Conservation (phyloP, 2,888 invertebrate species). For the Nymphalis polychloros region DNA sequence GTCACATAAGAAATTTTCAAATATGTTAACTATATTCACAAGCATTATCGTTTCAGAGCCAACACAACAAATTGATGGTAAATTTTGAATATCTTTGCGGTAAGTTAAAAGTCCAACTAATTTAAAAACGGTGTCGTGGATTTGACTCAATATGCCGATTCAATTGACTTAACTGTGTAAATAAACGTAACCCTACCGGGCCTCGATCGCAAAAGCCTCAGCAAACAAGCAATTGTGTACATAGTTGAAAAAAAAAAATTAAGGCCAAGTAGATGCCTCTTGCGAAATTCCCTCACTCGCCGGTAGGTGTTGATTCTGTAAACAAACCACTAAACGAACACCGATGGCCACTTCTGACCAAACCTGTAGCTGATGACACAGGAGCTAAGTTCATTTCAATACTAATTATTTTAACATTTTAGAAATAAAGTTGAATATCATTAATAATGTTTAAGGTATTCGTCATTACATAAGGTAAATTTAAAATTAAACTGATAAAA, state of each 20-base stretch:
- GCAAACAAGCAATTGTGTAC: conserved; percentile 63
- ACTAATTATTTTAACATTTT: no score
- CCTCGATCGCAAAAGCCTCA: conserved; percentile 70
- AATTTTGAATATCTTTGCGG: conserved; percentile 25
- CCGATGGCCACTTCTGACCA: conserved; percentile 68
- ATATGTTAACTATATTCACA: neutral
- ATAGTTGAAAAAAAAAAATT: conserved; percentile 61
- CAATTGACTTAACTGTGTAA: conserved; percentile 63
- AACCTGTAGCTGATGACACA: conserved; percentile 62
- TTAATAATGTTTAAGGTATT: no score
- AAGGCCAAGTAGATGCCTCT: conserved; percentile 64
- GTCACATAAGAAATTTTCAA: neutral
- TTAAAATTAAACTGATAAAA: conserved; percentile 18
- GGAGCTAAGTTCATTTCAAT: conserved; percentile 47
- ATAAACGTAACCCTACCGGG: conserved; percentile 69
- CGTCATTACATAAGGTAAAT: no score
- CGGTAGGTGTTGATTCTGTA: conserved; percentile 73
- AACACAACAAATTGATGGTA: conserved; percentile 1
- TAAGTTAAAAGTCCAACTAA: conserved; percentile 37
- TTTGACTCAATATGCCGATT: conserved; percentile 37
- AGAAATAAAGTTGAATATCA: no score
- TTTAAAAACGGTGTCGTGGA: conserved; percentile 41
- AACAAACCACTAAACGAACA: conserved; percentile 66
- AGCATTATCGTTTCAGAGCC: neutral
- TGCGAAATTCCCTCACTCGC: conserved; percentile 67